Conservation (phyloP, 2,888 invertebrate genomes). For the Xanthia togata region DNA sequence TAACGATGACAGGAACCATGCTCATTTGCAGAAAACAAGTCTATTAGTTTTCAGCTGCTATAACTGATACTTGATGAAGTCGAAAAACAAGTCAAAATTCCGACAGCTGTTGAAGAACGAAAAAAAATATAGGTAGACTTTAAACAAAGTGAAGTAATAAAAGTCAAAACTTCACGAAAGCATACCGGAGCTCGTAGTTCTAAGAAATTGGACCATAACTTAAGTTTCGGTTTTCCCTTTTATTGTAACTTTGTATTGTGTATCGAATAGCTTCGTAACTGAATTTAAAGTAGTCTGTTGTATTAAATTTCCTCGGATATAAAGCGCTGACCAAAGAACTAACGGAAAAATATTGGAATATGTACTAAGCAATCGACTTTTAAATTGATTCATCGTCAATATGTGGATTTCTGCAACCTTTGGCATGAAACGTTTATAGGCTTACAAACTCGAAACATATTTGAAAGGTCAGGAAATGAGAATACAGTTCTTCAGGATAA, state of each 20-base stretch:
- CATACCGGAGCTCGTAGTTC: neutral
- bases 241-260: constrained; percentile 13
- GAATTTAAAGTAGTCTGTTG: constrained; percentile 31
- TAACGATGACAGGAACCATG: neutral
- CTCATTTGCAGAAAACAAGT: neutral
- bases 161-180: neutral
- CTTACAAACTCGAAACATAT: too few relatives aligned
- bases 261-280: constrained; percentile 17
- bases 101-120: too few relatives aligned
- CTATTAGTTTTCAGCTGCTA: neutral
- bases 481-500: too few relatives aligned
- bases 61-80: too few relatives aligned
- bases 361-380: neutral
- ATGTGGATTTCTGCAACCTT: neutral
- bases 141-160: neutral
- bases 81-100: too few relatives aligned
- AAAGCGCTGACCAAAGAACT: constrained; percentile 28
- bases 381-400: neutral
- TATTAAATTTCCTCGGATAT: constrained; percentile 17
- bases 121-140: neutral
- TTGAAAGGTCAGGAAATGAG: too few relatives aligned
- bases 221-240: constrained; percentile 6
- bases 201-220: constrained; percentile 22
- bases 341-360: constrained; percentile 10
- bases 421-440: neutral